phyloP scores from a whole-genome alignment of 1,140 invertebrate species.

The Euschistus heros region DNA sequence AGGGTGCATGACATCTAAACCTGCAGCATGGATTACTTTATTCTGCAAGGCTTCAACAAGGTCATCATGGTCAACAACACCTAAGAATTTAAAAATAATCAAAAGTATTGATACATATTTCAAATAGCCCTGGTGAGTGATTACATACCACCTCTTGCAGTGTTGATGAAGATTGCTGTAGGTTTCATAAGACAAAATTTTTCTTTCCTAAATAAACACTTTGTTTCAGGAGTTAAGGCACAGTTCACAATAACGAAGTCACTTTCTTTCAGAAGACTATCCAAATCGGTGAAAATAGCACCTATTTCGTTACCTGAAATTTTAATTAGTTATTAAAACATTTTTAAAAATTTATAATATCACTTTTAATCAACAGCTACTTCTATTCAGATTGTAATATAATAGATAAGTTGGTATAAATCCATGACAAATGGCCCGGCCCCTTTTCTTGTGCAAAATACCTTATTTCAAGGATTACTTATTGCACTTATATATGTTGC shows the following conservation, averaged over 20 bases:
- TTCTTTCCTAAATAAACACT: conserved; percentile 57
- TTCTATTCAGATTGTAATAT: too few species aligned
- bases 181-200: conserved; percentile 75
- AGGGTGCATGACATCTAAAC: conserved; percentile 85
- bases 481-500: too few species aligned
- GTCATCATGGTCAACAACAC: conserved; percentile 66
- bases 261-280: conserved; percentile 55
- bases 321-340: too few species aligned
- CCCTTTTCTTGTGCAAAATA: too few species aligned
- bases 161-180: conserved; percentile 73
- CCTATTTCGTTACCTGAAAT: conserved; percentile 45
- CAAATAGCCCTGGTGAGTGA: too few species aligned
- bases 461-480: too few species aligned
- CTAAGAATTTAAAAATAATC: conserved; percentile 25
- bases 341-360: too few species aligned
- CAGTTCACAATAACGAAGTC: conserved; percentile 72
- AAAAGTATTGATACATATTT: background rate
- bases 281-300: conserved; percentile 57
- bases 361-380: too few species aligned
- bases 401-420: too few species aligned
- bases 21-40: conserved; percentile 68
- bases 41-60: conserved; percentile 63
- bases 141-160: conserved; percentile 53
- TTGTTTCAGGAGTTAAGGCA: conserved; percentile 62
- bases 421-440: too few species aligned